Conservation (phyloP, 2,797 vertebrate genomes). For the Silurus lanzhouensis region DNA sequence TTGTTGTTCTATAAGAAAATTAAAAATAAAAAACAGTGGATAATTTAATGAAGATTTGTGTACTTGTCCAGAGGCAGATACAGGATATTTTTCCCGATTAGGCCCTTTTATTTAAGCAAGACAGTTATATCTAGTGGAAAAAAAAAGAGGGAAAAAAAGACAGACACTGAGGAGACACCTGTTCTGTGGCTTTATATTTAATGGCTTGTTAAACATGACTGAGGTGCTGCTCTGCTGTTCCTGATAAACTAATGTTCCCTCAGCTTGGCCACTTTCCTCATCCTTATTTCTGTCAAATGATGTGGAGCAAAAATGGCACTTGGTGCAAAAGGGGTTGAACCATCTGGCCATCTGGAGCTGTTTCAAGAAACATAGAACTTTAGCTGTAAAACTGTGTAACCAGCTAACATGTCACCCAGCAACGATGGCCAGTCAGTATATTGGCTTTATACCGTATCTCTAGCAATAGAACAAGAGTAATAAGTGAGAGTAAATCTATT, state of each 20-base stretch:
- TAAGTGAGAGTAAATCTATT: neutral
- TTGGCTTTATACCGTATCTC: constrained; percentile 24
- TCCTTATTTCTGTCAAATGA: constrained; percentile 39
- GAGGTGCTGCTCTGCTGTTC: constrained; percentile 26
- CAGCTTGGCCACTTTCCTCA: constrained; percentile 45
- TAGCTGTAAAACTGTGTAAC: constrained; percentile 21
- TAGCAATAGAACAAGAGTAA: constrained; percentile 27
- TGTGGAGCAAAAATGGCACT: constrained; percentile 40
- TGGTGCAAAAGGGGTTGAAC: constrained; percentile 21
- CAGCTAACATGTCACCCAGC: constrained; percentile 49
- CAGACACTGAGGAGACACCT: constrained; percentile 45
- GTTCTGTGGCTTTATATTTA: constrained; percentile 43
- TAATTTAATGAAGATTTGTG: constrained; percentile 62
- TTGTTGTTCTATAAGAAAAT: too few relatives aligned
- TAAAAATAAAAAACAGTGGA: too few relatives aligned
- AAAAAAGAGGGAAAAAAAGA: neutral
- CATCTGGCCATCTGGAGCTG: constrained; percentile 44
- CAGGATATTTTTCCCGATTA: neutral
- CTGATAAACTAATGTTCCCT: constrained; percentile 41
- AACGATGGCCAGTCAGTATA: constrained; percentile 48
- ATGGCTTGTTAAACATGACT: constrained; percentile 55
- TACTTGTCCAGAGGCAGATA: constrained; percentile 31
- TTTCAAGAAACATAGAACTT: constrained; percentile 39
- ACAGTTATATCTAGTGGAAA: constrained; percentile 36
- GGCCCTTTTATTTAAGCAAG: constrained; percentile 29